Conservation (phyloP, 2,888 invertebrate species). For the Megalurothrips usitatus region DNA sequence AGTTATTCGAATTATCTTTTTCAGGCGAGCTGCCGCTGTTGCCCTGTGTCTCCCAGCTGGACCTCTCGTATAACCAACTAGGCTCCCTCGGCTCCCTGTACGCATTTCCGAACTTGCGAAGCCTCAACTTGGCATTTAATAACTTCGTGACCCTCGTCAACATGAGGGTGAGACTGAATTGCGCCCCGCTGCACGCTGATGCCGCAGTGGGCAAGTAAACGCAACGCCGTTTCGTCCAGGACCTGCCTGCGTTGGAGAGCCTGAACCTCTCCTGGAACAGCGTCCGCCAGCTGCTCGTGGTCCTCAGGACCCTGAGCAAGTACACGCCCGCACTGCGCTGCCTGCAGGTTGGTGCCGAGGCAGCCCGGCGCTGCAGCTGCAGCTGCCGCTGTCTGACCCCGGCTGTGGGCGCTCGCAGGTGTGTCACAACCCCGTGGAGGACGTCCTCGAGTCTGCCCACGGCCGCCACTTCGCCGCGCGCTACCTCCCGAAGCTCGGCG, state of each 20-base stretch:
- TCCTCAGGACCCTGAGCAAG: not conserved
- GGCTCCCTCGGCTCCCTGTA: not conserved
- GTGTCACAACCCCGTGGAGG: slow-evolving; percentile 18
- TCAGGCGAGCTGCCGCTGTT: not conserved
- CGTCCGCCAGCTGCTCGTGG: not conserved
- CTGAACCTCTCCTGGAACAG: slow-evolving; percentile 19
- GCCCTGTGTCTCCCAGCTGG: not conserved
- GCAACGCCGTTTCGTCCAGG: not conserved
- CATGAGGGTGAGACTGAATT: not conserved
- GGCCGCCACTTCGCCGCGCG: slow-evolving; percentile 6
- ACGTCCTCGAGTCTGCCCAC: not conserved
- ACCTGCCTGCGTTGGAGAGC: not conserved
- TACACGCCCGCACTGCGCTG: not conserved
- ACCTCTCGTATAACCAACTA: not conserved
- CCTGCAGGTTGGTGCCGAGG: not conserved
- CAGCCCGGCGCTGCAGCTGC: too few relatives aligned
- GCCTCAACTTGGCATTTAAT: not conserved
- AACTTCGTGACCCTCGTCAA: slow-evolving; percentile 3
- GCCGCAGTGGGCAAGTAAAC: not conserved
- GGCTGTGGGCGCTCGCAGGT: not conserved
- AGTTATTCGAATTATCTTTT: too few relatives aligned
- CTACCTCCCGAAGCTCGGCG: not conserved
- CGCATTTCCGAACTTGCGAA: slow-evolving; percentile 1
- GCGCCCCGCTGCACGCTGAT: not conserved
- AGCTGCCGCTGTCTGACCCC: too few relatives aligned